Conservation (phyloP, 2,113 vertebrate genomes). For the Pangasianodon gigas region DNA sequence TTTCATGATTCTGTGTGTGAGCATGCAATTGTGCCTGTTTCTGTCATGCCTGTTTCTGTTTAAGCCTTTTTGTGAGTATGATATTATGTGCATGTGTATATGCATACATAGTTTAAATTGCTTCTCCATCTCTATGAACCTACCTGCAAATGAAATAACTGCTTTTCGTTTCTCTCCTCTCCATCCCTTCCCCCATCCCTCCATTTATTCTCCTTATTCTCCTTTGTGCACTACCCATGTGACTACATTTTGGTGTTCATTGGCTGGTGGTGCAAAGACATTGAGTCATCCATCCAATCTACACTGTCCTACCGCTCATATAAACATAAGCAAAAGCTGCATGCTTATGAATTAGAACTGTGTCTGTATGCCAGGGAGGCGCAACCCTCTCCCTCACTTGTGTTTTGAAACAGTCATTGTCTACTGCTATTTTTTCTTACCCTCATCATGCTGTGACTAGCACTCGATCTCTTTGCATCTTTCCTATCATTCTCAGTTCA, state of each 20-base stretch:
- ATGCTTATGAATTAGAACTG: constrained; percentile 47
- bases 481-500: neutral
- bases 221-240: constrained; percentile 45
- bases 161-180: constrained; percentile 32
- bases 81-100: neutral
- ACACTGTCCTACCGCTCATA: constrained; percentile 19
- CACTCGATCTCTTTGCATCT: neutral
- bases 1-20: neutral
- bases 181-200: constrained; percentile 27
- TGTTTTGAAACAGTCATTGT: constrained; percentile 15
- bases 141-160: constrained; percentile 15
- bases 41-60: neutral
- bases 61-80: neutral
- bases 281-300: constrained; percentile 41
- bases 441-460: constrained; percentile 3
- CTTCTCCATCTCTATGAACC: neutral
- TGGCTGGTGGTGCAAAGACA: constrained; percentile 38
- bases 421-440: neutral
- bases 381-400: constrained; percentile 9
- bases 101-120: neutral
- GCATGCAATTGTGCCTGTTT: neutral
- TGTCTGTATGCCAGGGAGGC: constrained; percentile 27
- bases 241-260: constrained; percentile 44
- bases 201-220: constrained; percentile 18
- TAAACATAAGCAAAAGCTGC: constrained; percentile 54